Evolutionary conservation across 30 jellyfish, hydroid and myxozoan species (phyloP), one percentile per base, ranked within the genome.

Genomic region (Calvadosia cruxmelitensis): DNA sequence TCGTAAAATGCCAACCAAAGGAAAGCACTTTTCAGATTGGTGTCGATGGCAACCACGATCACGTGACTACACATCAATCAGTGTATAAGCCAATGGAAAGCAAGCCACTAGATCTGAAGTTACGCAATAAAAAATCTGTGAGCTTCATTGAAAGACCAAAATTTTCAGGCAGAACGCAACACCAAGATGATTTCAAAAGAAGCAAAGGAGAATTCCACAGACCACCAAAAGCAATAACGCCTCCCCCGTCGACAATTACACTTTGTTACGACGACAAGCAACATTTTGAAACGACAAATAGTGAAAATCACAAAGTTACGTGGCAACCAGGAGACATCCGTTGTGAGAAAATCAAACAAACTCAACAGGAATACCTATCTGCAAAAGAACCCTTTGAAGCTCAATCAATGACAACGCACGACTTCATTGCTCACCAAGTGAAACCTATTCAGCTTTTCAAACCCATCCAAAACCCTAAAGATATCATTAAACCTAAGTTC

Each of bases 181-280:
- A 80, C 3, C 86, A 77, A 53, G 81, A 66, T 32, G 92, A 77
- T 42, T 84, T 74, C 65, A 52, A 73, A 51, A 79, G 83, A 23
- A 73, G 53, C 49, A 82, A 78, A 16, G 76, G 20, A 49, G 75
- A 78, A 12, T 68, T 68, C 71, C 85, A 92, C 3, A 65, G 27
- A 12, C 57, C 68, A n/a, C 50, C 86, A 12, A 80, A 79, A 31
- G 72, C 86, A 27, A 73, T 70, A 10, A 73, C 85, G 24, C 92
- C 86, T 10, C 87, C 86, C 32, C 95, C 95, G 34, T 79, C 74
- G 29, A 64, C 83, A 35, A 77, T 84, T 24, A 70, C 67, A 36
- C 27, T 84, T 52, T 57, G 64, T 48, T 66, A 50, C n/a, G 87
- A 84, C 35, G 29, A 65, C 15, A 68, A 75, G 16, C 80, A 52